Base-by-base conservation (phyloP, 2,113 vertebrate genomes). In the Garra rufa region DNA sequence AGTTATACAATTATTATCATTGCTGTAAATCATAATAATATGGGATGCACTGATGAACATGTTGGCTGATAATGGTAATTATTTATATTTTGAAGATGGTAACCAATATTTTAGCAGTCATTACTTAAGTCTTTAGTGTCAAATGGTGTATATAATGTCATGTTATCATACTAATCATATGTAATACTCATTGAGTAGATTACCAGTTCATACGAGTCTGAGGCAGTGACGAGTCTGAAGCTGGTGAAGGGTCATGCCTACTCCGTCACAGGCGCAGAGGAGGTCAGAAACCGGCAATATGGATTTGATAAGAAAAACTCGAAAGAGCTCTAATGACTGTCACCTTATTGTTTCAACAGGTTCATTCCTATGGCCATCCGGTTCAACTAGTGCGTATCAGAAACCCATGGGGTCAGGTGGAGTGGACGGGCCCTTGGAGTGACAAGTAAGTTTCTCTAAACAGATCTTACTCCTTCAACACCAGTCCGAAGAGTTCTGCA, bases 391-490 rank as follows among this genome's bases (percentile, higher is more conserved):
- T 88, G 73, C 86, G 93, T 28, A 90, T 94, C 74, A 85, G 93
- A 57, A 94, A 94, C 84, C 93, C 93, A 2, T 93, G 93, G 93
- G 92, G 93, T 11, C 83, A 91, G 41, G 87, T 90, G 85, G 92
- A 94, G 85, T 93, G 93, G 93, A 92, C 73, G 0, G 92, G 93
- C 17, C 28, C 91, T 19, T 92, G 92, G 92, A 92, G 92, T 74
- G 92, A 94, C 28, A 9, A 81, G 92, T 93, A 38, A 89, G 90
- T 65, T 67, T 26, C 55, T 38, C 19, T 59, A 63, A 43, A 52
- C 43, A 55, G 7, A 8, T 55, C 4, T 4, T 41, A 41, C 9
- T 41, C 9, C 1, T 69, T 69, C 4, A 70, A 19, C 19, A 70
- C 41, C 67, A 6, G 67, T 24, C 7, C 9, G 24, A 17, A 75